Conservation (phyloP, 2,797 vertebrate species). For the Oreortyx pictus region DNA sequence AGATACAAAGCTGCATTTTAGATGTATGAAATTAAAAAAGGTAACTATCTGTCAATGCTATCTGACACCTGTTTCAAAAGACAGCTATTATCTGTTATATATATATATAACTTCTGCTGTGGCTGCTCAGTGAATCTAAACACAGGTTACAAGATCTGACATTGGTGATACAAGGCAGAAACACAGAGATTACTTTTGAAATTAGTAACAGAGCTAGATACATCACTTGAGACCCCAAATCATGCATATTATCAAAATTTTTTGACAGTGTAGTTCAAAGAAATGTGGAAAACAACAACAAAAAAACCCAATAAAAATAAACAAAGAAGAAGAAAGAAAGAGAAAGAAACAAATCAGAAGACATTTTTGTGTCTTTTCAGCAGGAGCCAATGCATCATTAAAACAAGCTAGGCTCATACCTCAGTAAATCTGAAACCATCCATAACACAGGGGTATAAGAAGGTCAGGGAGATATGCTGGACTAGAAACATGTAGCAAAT, state of each 20-base stretch:
- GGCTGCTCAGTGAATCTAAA: neutral
- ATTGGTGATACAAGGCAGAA: neutral
- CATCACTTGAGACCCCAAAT: neutral
- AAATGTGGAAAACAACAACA: neutral
- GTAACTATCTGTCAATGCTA: neutral
- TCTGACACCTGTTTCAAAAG: neutral
- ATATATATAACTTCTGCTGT: neutral
- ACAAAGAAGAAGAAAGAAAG: neutral
- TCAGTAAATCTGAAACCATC: neutral
- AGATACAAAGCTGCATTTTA: neutral
- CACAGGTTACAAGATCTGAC: fast-evolving
- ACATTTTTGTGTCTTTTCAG: neutral
- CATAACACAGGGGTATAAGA: neutral
- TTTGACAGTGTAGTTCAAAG: neutral
- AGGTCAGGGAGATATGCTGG: conserved; percentile 24
- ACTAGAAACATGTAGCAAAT: conserved; percentile 34
- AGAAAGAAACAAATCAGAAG: neutral
- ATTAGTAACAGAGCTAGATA: neutral
- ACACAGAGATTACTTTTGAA: fast-evolving
- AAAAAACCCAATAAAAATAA: no score
- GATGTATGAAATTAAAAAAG: neutral
- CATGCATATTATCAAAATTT: neutral
- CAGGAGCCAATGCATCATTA: neutral
- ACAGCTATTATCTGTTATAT: neutral
- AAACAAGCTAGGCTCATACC: neutral